Evolutionary conservation across 2,888 invertebrate species (phyloP).

Genomic region (Plutella xylostella): DNA sequence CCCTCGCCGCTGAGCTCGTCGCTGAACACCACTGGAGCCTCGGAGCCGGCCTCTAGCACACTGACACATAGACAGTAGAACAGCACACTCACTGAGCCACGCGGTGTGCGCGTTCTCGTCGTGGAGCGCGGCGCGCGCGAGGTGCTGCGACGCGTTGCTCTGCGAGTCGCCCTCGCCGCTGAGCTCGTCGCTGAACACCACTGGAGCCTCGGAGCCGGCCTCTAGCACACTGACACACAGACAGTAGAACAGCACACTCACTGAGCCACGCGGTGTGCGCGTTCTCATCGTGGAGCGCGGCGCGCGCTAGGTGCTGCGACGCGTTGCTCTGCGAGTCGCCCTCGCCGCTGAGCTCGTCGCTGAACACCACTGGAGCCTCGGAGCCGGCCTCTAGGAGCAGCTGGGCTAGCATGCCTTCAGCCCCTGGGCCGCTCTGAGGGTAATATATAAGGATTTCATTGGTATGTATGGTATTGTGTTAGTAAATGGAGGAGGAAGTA

Average conservation of each 20-base stretch:
- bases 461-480: too few species aligned
- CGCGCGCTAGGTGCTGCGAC: slow-evolving; percentile 71
- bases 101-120: slow-evolving; percentile 94
- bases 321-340: slow-evolving; percentile 27
- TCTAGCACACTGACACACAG: neutral
- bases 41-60: slow-evolving; percentile 93
- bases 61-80: too few species aligned
- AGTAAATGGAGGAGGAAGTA: too few species aligned
- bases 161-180: slow-evolving; percentile 86
- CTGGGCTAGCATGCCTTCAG: slow-evolving; percentile 85
- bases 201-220: slow-evolving; percentile 77
- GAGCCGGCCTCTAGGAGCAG: slow-evolving; percentile 93
- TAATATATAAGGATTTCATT: too few species aligned
- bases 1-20: slow-evolving; percentile 82
- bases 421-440: slow-evolving; percentile 15
- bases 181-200: slow-evolving; percentile 96
- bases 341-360: slow-evolving; percentile 85
- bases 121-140: slow-evolving; percentile 88
- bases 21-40: slow-evolving; percentile 95
- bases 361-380: slow-evolving; percentile 95
- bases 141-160: too few species aligned
- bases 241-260: slow-evolving; percentile 39
- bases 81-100: slow-evolving; percentile 89
- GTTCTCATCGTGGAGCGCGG: slow-evolving; percentile 89
- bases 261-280: slow-evolving; percentile 95